phyloP scores from a whole-genome alignment of 2,113 vertebrate species.

The Leptodactylus fuscus region DNA sequence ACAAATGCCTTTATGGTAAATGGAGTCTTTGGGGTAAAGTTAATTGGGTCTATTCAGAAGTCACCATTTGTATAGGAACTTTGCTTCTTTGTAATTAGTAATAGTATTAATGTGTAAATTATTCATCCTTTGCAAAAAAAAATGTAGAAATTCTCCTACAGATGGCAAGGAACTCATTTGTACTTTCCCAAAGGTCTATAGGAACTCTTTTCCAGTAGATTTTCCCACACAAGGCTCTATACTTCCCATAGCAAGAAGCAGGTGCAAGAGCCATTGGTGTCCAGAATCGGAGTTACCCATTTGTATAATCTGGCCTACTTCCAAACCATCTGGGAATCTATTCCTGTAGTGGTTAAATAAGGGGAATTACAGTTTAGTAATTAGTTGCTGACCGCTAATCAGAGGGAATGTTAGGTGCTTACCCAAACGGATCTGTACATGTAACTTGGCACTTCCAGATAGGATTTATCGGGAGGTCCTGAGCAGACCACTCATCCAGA shows the following conservation, averaged over 20 bases:
- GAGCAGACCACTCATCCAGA: conserved; percentile 21
- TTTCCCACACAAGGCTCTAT: conserved; percentile 23
- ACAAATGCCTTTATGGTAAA: not conserved
- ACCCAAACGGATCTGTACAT: conserved; percentile 25
- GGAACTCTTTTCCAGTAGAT: not conserved
- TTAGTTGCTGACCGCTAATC: conserved; percentile 49
- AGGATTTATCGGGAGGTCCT: conserved; percentile 17
- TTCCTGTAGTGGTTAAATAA: conserved; percentile 35
- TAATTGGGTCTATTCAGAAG: not conserved
- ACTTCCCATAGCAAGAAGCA: conserved; percentile 11
- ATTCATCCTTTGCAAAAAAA: not conserved
- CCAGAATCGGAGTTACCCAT: conserved; percentile 26
- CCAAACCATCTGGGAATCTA: conserved; percentile 41
- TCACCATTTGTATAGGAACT: not conserved
- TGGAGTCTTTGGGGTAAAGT: not conserved
- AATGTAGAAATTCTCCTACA: no score
- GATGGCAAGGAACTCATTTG: not conserved
- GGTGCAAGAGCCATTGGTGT: conserved; percentile 40
- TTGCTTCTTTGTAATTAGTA: not conserved
- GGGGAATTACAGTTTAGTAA: conserved; percentile 45
- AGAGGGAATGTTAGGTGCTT: conserved; percentile 67
- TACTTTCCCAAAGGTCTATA: not conserved
- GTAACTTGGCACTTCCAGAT: conserved; percentile 62
- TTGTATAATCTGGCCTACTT: conserved; percentile 26
- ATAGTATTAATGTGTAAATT: not conserved